Conservation (phyloP, 2,113 vertebrate genomes). For the Cisticola juncidis region DNA sequence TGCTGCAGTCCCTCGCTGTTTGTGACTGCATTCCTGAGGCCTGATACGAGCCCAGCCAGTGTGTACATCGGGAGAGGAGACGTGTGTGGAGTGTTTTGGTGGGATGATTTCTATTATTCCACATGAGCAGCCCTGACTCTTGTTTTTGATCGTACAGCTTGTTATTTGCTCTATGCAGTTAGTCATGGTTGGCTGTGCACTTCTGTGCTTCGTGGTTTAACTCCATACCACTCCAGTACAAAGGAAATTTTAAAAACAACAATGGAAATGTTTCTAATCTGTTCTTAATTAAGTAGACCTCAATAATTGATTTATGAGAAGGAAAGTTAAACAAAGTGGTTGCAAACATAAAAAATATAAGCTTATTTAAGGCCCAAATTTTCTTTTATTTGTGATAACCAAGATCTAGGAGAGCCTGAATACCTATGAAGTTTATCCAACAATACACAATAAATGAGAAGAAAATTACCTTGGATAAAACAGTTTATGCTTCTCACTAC, state of each 20-base stretch:
- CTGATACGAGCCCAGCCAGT: neutral
- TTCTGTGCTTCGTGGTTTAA: slow-evolving; percentile 65
- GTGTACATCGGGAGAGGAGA: neutral
- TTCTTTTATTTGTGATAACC: neutral
- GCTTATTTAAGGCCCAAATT: neutral
- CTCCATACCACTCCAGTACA: slow-evolving; percentile 64
- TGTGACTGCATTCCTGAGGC: neutral
- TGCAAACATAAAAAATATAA: neutral
- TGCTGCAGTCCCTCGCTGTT: neutral
- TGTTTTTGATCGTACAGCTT: slow-evolving; percentile 62
- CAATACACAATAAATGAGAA: neutral
- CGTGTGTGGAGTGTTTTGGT: neutral
- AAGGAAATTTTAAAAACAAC: slow-evolving; percentile 66
- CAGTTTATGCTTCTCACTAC: neutral
- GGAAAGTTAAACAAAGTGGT: slow-evolving; percentile 36
- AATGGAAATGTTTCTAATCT: slow-evolving; percentile 71
- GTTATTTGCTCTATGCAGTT: slow-evolving; percentile 54
- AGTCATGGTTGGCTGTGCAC: slow-evolving; percentile 55
- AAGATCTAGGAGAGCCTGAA: neutral
- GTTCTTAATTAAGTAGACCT: slow-evolving; percentile 63
- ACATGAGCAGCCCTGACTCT: slow-evolving; percentile 59
- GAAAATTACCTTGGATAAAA: neutral
- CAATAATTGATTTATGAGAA: slow-evolving; percentile 65
- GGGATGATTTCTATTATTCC: slow-evolving; percentile 49
- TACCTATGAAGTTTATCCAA: neutral